Evolutionary conservation across 2,888 invertebrate genomes (phyloP).

Genomic region (Ethmia dodecea): DNA sequence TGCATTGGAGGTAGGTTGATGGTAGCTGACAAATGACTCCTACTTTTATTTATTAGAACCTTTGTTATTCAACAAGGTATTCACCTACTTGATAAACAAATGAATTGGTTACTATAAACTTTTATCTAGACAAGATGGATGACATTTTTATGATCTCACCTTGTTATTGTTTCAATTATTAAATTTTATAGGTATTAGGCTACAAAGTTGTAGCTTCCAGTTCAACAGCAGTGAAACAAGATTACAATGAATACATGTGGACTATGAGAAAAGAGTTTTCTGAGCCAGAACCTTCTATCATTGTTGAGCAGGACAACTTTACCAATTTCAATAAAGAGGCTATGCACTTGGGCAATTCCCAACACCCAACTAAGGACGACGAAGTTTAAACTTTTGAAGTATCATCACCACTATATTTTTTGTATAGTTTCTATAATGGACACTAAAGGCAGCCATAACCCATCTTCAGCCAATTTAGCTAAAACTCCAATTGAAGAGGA

Average conservation of each 20-base stretch:
- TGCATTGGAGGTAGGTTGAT: conserved; percentile 86
- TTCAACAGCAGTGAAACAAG: conserved; percentile 90
- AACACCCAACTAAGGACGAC: conserved; percentile 63
- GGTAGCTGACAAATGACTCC: no score
- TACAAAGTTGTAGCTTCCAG: conserved; percentile 93
- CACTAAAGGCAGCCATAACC: conserved; percentile 50
- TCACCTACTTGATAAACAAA: background rate
- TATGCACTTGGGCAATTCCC: conserved; percentile 63
- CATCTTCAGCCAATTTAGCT: conserved; percentile 41
- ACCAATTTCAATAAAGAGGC: conserved; percentile 80
- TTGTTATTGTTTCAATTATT: no score
- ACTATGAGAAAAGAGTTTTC: conserved; percentile 94
- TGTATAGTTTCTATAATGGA: conserved; percentile 46
- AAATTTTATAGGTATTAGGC: conserved; percentile 82
- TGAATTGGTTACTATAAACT: no score
- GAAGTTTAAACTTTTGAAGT: conserved; percentile 47
- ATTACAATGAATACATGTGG: conserved; percentile 95
- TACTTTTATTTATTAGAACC: no score
- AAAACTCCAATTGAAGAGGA: conserved; percentile 61
- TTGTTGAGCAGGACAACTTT: conserved; percentile 79
- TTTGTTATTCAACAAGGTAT: no score
- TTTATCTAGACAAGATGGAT: no score
- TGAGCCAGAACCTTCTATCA: conserved; percentile 86
- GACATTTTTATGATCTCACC: no score
- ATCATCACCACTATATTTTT: conserved; percentile 19